Percentiles rank a stretch among this genome's conserved stretches.
These are phyloP conservation scores for Lithosia quadra DNA, from an alignment of 2,888 invertebrate species.

Conservation along the genomic window DNA sequence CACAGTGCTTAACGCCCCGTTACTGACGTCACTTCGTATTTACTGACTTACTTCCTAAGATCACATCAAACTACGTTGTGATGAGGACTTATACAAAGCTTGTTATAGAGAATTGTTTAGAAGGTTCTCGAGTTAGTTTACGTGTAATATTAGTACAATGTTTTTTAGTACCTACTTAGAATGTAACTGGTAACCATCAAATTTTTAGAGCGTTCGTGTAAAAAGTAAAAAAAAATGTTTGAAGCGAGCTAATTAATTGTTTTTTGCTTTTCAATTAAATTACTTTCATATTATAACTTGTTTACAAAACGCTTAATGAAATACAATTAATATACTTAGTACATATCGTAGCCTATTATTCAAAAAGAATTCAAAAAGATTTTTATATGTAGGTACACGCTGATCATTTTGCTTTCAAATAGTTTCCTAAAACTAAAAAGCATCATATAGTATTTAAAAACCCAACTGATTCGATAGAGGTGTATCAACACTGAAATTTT, in stretches of 20 bases:
- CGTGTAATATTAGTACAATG: background rate
- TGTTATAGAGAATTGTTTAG: slow-evolving; percentile 16
- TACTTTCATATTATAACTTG: background rate
- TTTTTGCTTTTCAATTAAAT: too few species aligned
- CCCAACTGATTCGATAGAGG: too few species aligned
- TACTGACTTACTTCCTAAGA: slow-evolving; percentile 33
- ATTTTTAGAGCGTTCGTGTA: too few species aligned
- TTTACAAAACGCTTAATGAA: background rate
- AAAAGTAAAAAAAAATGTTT: background rate
- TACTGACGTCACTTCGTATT: slow-evolving; percentile 52
- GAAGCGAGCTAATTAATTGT: too few species aligned
- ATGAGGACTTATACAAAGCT: slow-evolving; percentile 17
- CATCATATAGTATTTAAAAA: too few species aligned
- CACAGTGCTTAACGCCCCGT: slow-evolving; percentile 59
- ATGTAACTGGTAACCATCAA: too few species aligned
- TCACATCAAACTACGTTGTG: slow-evolving; percentile 25
- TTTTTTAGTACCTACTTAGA: too few species aligned
- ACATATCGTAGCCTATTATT: too few species aligned
- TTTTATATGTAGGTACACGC: background rate
- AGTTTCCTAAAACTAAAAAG: too few species aligned
- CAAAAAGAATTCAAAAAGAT: too few species aligned
- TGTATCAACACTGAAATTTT: too few species aligned
- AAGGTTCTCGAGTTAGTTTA: slow-evolving; percentile 2
- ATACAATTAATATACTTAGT: background rate
- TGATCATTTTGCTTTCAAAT: too few species aligned